These are phyloP conservation scores for Aporophyla nigra DNA, from an alignment of 2,888 invertebrate genomes.

Conservation along the genomic window DNA sequence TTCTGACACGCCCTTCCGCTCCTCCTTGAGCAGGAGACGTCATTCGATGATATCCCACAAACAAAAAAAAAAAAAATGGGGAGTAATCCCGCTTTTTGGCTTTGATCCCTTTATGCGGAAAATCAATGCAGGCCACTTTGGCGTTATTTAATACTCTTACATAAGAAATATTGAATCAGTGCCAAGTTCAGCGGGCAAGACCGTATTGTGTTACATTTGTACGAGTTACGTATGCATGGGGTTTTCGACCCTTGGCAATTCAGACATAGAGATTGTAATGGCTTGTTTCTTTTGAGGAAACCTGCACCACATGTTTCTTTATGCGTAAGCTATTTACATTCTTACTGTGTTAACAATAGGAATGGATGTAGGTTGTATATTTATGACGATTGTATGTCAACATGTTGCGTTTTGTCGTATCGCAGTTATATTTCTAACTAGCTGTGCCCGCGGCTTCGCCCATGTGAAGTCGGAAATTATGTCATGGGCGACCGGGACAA, in stretches of 20 bases:
- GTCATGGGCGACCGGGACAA: too few relatives aligned
- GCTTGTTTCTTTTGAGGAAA: background rate
- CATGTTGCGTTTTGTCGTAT: slow-evolving; percentile 2
- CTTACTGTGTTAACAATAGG: background rate
- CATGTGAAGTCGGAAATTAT: too few relatives aligned
- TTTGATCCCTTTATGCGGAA: background rate
- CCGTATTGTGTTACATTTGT: slow-evolving; percentile 4
- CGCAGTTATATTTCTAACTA: slow-evolving; percentile 39
- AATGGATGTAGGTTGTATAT: slow-evolving; percentile 5
- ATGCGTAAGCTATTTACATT: background rate
- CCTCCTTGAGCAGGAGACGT: too few relatives aligned
- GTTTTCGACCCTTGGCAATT: background rate
- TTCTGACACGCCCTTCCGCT: too few relatives aligned
- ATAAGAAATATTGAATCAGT: slow-evolving; percentile 49
- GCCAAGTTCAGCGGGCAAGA: slow-evolving; percentile 57
- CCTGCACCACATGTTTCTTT: background rate
- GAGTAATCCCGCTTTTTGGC: background rate
- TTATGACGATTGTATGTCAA: slow-evolving; percentile 12
- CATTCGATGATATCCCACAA: too few relatives aligned
- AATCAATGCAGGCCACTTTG: slow-evolving; percentile 21
- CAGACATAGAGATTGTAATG: slow-evolving; percentile 6
- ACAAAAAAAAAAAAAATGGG: too few relatives aligned
- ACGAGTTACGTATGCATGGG: background rate
- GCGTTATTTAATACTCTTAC: slow-evolving; percentile 37
- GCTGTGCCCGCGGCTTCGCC: too few relatives aligned